Conservation (phyloP, 2,113 vertebrate species). For the human region GRCh38 chr16:67140501-67141000, state of each 20-base stretch:
- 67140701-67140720: not conserved
- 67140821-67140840: conserved; percentile 14
- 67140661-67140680: not conserved
- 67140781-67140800: not conserved
- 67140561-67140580: conserved; percentile 99
- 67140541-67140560: conserved; percentile 99
- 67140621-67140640: not conserved
- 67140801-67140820: not conserved
- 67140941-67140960: not conserved
- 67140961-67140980: not conserved
- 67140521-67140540: conserved; percentile 98
- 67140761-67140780: not conserved
- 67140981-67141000: not conserved
- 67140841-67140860: not conserved
- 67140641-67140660: not conserved
- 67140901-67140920: not conserved
- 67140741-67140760: not conserved
- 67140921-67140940: not conserved
- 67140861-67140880: not conserved
- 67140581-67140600: conserved; percentile 98
- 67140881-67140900: not conserved
- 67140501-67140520: conserved; percentile 96
- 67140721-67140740: not conserved
- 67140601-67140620: not conserved
- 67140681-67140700: not conserved